Conservation (phyloP, 2,888 invertebrate genomes). For the Rhamphomyia laevipes region DNA sequence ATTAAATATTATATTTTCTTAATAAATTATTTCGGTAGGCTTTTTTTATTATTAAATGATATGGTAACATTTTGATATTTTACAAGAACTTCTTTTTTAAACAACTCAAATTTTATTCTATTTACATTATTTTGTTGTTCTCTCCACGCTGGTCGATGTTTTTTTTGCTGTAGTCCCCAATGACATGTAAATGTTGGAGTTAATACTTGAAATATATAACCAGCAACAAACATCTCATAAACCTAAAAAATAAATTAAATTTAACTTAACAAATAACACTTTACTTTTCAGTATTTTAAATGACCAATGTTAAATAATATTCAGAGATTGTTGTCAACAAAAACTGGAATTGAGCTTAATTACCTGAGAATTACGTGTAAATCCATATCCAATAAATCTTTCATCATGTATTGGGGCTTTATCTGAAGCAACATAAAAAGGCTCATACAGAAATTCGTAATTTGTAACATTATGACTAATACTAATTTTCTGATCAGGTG, state of each 20-base stretch:
- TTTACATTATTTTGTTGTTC: conserved; percentile 78
- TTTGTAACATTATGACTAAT: conserved; percentile 78
- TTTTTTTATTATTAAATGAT: too few species aligned
- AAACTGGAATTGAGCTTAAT: conserved; percentile 12
- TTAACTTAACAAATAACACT: too few species aligned
- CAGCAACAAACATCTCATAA: conserved; percentile 83
- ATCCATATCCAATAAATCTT: conserved; percentile 81
- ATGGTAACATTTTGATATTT: too few species aligned
- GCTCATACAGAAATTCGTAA: conserved; percentile 78
- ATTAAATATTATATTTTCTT: too few species aligned
- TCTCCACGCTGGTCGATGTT: conserved; percentile 70
- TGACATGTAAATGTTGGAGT: conserved; percentile 83
- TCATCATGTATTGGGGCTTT: conserved; percentile 77
- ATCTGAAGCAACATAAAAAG: conserved; percentile 78
- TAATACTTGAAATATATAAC: conserved; percentile 76
- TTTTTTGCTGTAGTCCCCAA: conserved; percentile 75
- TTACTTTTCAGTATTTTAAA: too few species aligned
- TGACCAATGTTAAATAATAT: too few species aligned
- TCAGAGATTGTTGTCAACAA: too few species aligned
- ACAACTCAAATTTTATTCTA: conserved; percentile 66
- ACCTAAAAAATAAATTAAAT: conserved; percentile 46
- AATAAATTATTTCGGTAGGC: too few species aligned
- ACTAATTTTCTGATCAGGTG: conserved; percentile 44
- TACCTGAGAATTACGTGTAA: conserved; percentile 86
- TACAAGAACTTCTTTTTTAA: conserved; percentile 69